These are phyloP conservation scores for silkworm (Bombyx mori) DNA, from an alignment of 1,140 invertebrate genomes.

Conservation along the genomic window ASM3026992v2 NC_085114.1:10475001-10475500, in stretches of 20 bases:
- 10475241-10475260: conserved; percentile 2
- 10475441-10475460: too few relatives aligned
- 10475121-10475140: conserved; percentile 3
- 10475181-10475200: background rate
- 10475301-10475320: background rate
- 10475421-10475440: too few relatives aligned
- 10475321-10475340: background rate
- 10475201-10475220: background rate
- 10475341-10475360: background rate
- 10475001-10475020: background rate
- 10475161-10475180: background rate
- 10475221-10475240: conserved; percentile 3
- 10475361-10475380: too few relatives aligned
- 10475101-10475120: background rate
- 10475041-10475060: background rate
- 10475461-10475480: too few relatives aligned
- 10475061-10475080: background rate
- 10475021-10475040: background rate
- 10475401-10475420: too few relatives aligned
- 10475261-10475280: conserved; percentile 2
- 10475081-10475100: background rate
- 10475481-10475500: too few relatives aligned
- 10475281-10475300: background rate
- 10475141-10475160: conserved; percentile 2
- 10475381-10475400: too few relatives aligned